Percentiles rank a stretch among this genome's conserved stretches.
phyloP scores from a whole-genome alignment of 2,113 vertebrate genomes.

The Phainopepla nitens region DNA sequence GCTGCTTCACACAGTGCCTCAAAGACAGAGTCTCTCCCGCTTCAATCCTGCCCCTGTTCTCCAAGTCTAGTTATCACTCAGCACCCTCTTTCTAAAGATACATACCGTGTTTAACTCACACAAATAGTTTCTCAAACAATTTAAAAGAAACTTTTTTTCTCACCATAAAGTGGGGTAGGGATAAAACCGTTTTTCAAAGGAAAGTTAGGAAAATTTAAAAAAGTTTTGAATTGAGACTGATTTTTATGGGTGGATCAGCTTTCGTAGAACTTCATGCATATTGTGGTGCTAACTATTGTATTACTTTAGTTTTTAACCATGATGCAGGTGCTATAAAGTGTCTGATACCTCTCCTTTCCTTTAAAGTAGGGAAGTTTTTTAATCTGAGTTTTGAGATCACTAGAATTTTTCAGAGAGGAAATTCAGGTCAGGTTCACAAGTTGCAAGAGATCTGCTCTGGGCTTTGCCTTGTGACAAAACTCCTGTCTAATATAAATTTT shows the following conservation, averaged over 20 bases:
- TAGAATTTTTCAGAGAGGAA: neutral
- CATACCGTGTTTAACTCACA: neutral
- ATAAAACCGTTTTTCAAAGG: neutral
- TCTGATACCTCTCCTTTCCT: neutral
- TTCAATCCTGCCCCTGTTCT: neutral
- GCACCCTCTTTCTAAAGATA: neutral
- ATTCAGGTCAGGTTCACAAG: neutral
- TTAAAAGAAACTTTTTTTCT: neutral
- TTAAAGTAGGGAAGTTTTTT: neutral
- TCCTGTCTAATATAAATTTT: neutral
- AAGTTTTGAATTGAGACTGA: neutral
- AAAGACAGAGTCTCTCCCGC: neutral
- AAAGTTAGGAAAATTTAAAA: neutral
- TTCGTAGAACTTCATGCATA: neutral
- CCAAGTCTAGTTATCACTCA: neutral
- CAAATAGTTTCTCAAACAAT: neutral
- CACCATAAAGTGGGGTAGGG: neutral
- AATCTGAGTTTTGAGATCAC: neutral
- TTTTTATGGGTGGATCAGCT: neutral
- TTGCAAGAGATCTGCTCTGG: neutral
- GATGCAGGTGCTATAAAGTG: neutral
- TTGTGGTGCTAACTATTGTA: neutral
- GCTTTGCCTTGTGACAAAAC: neutral
- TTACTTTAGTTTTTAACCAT: neutral
- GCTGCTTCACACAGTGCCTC: neutral